phyloP scores from a whole-genome alignment of 2,888 invertebrate species.

The Aspidapion aeneum region DNA sequence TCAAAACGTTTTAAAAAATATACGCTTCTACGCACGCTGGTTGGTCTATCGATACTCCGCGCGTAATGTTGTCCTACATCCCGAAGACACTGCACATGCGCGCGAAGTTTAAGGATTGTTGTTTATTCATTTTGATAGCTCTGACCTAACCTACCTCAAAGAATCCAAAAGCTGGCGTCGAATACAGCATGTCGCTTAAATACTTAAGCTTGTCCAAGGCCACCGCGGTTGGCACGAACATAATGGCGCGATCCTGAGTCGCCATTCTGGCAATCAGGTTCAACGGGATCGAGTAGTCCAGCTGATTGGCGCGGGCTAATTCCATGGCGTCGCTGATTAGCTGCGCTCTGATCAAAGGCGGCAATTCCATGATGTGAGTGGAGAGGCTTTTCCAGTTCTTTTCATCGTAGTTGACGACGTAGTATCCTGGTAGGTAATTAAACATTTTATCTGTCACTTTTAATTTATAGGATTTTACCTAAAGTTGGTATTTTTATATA shows the following conservation, averaged over 20 bases:
- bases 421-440: no score
- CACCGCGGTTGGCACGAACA: constrained; percentile 59
- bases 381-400: constrained; percentile 56
- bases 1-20: no score
- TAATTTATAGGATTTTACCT: no score
- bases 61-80: no score
- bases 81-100: no score
- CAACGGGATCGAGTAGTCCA: constrained; percentile 56
- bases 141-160: constrained; percentile 60
- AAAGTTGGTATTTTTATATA: no score
- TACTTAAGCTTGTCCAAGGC: constrained; percentile 57
- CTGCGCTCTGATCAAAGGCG: constrained; percentile 61
- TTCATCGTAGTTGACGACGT: constrained; percentile 63
- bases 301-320: constrained; percentile 54
- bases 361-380: constrained; percentile 53
- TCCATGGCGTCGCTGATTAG: constrained; percentile 66
- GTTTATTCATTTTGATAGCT: no score
- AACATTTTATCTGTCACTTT: no score
- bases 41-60: no score
- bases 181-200: constrained; percentile 55
- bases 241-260: constrained; percentile 45
- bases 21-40: no score
- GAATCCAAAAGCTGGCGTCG: constrained; percentile 57
- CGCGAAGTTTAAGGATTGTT: no score
- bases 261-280: constrained; percentile 48